Conservation (phyloP, 2,888 invertebrate species). For the Microctonus brassicae region DNA sequence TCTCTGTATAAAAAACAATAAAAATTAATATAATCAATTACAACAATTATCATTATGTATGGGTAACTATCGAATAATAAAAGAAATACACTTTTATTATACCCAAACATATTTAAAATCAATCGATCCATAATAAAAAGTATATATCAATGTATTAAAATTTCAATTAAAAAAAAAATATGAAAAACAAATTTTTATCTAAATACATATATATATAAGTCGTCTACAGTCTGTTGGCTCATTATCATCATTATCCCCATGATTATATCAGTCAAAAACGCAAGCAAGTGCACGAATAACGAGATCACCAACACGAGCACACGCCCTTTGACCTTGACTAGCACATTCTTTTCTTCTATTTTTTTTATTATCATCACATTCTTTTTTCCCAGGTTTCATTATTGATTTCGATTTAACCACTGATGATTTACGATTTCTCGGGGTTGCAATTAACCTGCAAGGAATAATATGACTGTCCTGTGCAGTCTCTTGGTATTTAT, state of each 20-base stretch:
- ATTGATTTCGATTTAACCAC: conserved; percentile 41
- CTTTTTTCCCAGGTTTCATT: conserved; percentile 57
- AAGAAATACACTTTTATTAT: too few species aligned
- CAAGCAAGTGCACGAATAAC: conserved; percentile 61
- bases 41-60: too few species aligned
- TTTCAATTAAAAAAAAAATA: conserved; percentile 25
- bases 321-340: conserved; percentile 59
- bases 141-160: background rate
- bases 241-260: background rate
- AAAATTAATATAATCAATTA: too few species aligned
- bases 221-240: background rate
- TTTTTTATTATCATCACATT: conserved; percentile 62
- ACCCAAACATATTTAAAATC: too few species aligned
- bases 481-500: conserved; percentile 37
- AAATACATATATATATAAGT: background rate
- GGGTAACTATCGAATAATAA: too few species aligned
- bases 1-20: too few species aligned
- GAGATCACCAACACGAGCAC: conserved; percentile 61
- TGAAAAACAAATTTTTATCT: conserved; percentile 16
- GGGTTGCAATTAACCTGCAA: conserved; percentile 46
- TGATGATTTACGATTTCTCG: conserved; percentile 45
- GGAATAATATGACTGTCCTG: conserved; percentile 30
- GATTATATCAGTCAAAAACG: conserved; percentile 62
- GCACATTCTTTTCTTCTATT: conserved; percentile 63
- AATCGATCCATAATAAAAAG: background rate